Evolutionary conservation across 2,113 vertebrate species (phyloP).

Genomic region (Corythornis vintsioides): DNA sequence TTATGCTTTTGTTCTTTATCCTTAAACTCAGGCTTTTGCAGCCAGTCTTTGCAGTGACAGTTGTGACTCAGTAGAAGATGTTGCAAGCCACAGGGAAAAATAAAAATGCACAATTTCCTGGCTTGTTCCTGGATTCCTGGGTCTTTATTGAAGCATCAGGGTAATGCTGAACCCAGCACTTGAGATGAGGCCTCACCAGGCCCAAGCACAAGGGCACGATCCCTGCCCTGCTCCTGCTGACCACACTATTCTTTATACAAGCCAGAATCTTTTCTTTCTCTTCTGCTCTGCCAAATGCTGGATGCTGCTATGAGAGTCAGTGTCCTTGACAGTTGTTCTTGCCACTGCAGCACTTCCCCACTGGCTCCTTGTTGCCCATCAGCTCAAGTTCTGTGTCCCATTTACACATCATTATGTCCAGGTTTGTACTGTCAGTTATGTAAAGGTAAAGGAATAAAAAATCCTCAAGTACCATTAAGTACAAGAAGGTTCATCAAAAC

Average conservation of each 20-base stretch:
- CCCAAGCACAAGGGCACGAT: no score
- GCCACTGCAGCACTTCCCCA: background rate
- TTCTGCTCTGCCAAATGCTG: no score
- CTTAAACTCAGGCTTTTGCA: background rate
- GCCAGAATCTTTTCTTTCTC: no score
- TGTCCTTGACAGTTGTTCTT: background rate
- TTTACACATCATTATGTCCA: background rate
- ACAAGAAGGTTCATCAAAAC: background rate
- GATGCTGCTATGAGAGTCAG: background rate
- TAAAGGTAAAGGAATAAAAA: background rate
- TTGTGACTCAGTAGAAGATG: background rate
- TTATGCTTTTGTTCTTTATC: background rate
- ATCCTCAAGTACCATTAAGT: background rate
- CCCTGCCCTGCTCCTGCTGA: no score
- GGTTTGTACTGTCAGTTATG: background rate
- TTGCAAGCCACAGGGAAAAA: background rate
- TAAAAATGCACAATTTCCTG: background rate
- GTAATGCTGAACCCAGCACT: background rate
- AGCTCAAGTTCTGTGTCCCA: background rate
- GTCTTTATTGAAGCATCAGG: background rate
- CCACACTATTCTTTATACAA: no score
- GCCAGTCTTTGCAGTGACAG: background rate
- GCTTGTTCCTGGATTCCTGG: background rate
- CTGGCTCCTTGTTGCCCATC: background rate
- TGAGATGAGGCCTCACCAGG: no score